Evolutionary conservation across 2,797 vertebrate genomes (phyloP).

Genomic region (Sphenopsis melanotis): DNA sequence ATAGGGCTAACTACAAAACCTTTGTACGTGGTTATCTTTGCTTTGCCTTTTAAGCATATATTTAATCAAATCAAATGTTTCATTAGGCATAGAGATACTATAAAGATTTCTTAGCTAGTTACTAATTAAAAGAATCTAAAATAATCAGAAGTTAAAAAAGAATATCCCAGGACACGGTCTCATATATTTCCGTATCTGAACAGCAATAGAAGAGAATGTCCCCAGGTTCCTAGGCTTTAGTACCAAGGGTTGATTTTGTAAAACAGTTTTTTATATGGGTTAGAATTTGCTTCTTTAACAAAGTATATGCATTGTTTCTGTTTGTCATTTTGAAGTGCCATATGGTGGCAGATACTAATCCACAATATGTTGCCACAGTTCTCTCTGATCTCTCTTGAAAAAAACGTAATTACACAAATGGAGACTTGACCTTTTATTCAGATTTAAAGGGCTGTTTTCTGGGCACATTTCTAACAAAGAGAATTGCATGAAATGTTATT

Average conservation of each 20-base stretch:
- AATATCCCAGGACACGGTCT: neutral
- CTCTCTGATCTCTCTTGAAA: conserved; percentile 45
- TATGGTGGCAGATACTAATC: conserved; percentile 58
- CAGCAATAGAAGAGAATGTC: neutral
- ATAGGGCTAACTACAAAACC: neutral
- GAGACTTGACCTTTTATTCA: conserved; percentile 57
- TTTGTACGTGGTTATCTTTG: neutral
- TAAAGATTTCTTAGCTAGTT: neutral
- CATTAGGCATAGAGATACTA: neutral
- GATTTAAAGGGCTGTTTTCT: conserved; percentile 38
- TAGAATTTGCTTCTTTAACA: neutral
- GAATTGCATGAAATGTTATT: neutral
- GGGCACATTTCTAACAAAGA: conserved; percentile 6
- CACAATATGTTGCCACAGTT: conserved; percentile 20
- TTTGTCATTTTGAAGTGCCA: conserved; percentile 51
- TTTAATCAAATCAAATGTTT: neutral
- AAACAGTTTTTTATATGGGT: neutral
- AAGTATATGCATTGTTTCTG: conserved; percentile 2
- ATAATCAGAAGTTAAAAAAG: neutral
- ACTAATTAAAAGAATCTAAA: neutral
- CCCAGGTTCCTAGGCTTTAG: neutral
- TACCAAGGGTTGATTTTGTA: neutral
- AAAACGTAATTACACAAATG: conserved; percentile 52
- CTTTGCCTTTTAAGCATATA: neutral
- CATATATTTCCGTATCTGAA: neutral